Percentiles rank a stretch among this genome's conserved stretches.
Conservation (phyloP, 2,113 vertebrate genomes). For the Chitala chitala region DNA sequence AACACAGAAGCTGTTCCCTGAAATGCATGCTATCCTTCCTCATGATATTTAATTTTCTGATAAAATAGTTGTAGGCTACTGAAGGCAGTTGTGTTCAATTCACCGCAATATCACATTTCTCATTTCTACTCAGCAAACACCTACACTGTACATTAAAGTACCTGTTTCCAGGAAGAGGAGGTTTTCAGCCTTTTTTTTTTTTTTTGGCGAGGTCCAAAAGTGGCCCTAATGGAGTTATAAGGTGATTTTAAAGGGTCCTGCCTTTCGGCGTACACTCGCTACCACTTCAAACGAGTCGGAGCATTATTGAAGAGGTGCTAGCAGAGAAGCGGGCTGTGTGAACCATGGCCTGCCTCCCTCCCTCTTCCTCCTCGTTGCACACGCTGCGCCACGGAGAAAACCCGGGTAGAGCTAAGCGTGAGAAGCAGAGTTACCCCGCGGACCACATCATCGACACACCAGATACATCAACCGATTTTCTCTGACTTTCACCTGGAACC, state of each 20-base stretch:
- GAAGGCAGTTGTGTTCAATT: conserved; percentile 60
- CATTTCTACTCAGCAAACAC: conserved; percentile 55
- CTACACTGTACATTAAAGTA: conserved; percentile 71
- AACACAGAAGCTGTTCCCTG: conserved; percentile 52
- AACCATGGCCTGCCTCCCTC: conserved; percentile 26
- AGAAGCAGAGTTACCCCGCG: conserved; percentile 58
- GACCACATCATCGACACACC: conserved; percentile 59
- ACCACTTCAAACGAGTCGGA: conserved; percentile 51
- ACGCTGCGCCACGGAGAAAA: conserved; percentile 50
- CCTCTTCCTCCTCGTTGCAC: conserved; percentile 38
- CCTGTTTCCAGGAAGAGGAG: conserved; percentile 65
- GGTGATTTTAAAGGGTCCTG: conserved; percentile 68
- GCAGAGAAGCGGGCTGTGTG: conserved; percentile 48
- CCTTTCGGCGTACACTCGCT: conserved; percentile 42
- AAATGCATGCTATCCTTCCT: conserved; percentile 59
- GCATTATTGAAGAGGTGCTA: conserved; percentile 69
- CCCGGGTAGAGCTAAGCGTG: conserved; percentile 42
- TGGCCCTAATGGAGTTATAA: conserved; percentile 71
- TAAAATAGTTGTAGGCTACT: conserved; percentile 61
- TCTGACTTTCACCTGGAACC: conserved; percentile 51
- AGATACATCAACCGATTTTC: neutral
- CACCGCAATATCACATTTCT: conserved; percentile 66
- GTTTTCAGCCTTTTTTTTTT: neutral
- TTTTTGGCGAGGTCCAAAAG: conserved; percentile 55
- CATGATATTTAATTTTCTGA: conserved; percentile 70